phyloP scores from a whole-genome alignment of 2,113 vertebrate species.

The Crotalus helleri region DNA sequence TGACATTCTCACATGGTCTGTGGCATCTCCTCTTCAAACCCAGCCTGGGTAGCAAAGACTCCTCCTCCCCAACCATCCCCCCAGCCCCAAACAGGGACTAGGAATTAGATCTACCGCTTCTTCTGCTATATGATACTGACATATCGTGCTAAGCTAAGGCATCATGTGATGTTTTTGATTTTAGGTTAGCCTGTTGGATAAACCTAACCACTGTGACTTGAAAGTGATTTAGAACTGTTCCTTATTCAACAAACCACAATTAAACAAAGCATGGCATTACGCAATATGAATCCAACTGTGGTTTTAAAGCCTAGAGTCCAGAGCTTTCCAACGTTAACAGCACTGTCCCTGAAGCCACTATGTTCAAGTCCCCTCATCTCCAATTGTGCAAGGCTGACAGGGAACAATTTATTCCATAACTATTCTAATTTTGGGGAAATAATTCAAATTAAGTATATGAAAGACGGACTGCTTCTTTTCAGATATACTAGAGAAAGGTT shows the following conservation, averaged over 20 bases:
- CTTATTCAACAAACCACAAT: neutral
- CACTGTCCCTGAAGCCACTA: neutral
- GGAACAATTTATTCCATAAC: neutral
- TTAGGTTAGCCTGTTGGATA: neutral
- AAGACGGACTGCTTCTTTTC: neutral
- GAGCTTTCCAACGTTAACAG: neutral
- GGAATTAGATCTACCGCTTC: neutral
- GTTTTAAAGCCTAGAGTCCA: neutral
- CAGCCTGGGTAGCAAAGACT: neutral
- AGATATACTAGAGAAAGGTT: neutral
- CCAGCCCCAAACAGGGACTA: neutral
- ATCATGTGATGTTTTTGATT: neutral
- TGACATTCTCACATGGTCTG: neutral
- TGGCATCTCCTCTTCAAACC: neutral
- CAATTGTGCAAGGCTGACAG: neutral
- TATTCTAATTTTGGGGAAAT: neutral
- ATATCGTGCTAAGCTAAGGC: neutral
- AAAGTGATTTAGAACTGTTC: neutral
- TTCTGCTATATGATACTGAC: neutral
- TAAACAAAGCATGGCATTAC: neutral
- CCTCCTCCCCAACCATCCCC: neutral
- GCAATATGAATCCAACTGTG: neutral
- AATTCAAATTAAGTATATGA: neutral
- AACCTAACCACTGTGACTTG: neutral
- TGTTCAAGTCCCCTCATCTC: neutral